Base-by-base conservation (phyloP, 1,140 invertebrate genomes). In the Bradysia coprophila region DNA sequence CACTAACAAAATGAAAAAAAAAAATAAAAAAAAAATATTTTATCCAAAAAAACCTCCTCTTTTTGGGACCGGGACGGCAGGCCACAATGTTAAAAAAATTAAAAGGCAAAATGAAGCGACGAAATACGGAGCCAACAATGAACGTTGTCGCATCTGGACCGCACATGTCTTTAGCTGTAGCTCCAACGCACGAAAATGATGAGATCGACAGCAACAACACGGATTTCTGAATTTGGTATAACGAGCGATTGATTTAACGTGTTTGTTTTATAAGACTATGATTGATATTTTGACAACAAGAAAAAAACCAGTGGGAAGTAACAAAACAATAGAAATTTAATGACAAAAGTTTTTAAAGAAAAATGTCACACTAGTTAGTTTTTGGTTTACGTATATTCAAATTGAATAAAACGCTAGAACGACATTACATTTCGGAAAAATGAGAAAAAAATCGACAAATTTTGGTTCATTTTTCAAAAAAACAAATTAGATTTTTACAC, bases 91-190 rank as follows among this genome's bases (percentile, higher is more conserved):
- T 84, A 68, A 84, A 84, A 75, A 83, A 84, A 70, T 79, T 78
- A 72, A 93, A 91, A 69, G 80, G 79, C 57, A 93, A 92, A 74
- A 90, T 93, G 73, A 91, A 89, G 68, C 72, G 88, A 45, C 76
- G 88, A 56, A 90, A 93, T 67, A 92, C 89, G 45, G 84, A 88
- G 68, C 83, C 91, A 45, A 79, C 77, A 44, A 92, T 92, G 64
- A 73, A 82, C 41, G 75, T 81, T 33, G 79, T 52, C 15, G 55
- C 54, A 24, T 46, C 81, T 5, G 69, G 78, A 62, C 53, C 59
- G 9, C 66, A 65, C 48, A 59, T 71, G 42, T 63, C 68, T 31
- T 64, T 74, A 47, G 63, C 71, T 49, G 61, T 67, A 42, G 64
- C 69, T 32, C 56, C 69, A 6, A 52, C 65, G 37, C 52, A 59